Base-by-base conservation (phyloP, 2,888 invertebrate species). In the Spodoptera exigua region DNA sequence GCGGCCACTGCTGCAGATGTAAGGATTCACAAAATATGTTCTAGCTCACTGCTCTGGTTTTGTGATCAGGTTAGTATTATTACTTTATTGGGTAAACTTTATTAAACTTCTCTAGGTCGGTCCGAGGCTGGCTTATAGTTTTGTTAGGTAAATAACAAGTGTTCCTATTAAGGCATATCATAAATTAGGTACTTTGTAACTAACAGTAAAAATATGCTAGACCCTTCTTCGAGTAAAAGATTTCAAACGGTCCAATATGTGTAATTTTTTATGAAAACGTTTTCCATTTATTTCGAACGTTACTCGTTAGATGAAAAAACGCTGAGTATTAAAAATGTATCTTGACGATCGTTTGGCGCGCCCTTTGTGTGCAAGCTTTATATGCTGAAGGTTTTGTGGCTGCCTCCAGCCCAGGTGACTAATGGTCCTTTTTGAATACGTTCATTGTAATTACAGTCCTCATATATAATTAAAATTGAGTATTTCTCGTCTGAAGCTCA, bases 11-110 rank as follows among this genome's bases (percentile, higher is more conserved):
- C 73, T 84, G 89, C 89, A 90, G 79, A 82, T 89, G 78, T 91
- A 86, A 84, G 92, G 91, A 87, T 91, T 91, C 91, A 65, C 80
- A 52, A 81, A 85, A 83, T 80, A 71, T 74, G 66, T 32, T 65
- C 52, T 16, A 17, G 48, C 17, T 16, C 27, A 78, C 79, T 80
- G 69, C 69, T 76, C 64, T 74, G 57, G 35, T 35, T 36, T 53
- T 17, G 32, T 40, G 27, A 71, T 41, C 47, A 47, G 32, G 21
- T 53, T 51, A 51, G 10, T 34, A 14, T 9, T 45, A 65, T 45
- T 41, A 2, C 14, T 48, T 61, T 3, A 32, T 17, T 21, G 17
- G 5, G 16, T 14, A 16, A 47, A 27, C 14, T 55, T 52, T 51
- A 46, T 57, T 46, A 27, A 32, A 14, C 44, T 18, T 18, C 44